phyloP scores from a whole-genome alignment of 2,113 vertebrate genomes.

The Picathartes gymnocephalus region DNA sequence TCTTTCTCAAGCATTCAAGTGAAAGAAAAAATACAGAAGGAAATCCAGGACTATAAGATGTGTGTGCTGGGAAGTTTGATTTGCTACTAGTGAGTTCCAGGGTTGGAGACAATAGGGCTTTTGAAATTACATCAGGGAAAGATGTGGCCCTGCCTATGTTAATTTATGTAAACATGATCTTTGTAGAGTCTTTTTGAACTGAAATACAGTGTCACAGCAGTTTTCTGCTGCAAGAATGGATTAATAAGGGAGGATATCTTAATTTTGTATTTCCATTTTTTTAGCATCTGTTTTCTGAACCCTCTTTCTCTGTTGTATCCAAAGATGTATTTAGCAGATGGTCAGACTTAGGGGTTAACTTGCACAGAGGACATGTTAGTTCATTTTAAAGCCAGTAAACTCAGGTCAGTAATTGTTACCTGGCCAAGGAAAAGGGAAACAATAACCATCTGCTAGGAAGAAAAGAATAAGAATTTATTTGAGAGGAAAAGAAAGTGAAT shows the following conservation, averaged over 20 bases:
- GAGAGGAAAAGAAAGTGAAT: background rate
- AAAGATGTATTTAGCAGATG: background rate
- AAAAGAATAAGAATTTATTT: background rate
- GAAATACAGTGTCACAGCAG: background rate
- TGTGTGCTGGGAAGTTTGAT: background rate
- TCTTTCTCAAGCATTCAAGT: background rate
- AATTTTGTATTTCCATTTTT: background rate
- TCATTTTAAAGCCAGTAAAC: background rate
- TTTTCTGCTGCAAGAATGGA: background rate
- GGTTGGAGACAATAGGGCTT: background rate
- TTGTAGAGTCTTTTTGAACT: background rate
- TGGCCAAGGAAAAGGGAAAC: background rate
- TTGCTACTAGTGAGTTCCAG: background rate
- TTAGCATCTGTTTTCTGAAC: background rate
- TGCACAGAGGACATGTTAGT: background rate
- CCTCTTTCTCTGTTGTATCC: background rate
- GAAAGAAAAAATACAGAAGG: background rate
- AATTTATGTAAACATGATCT: constrained; percentile 31
- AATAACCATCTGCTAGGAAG: background rate
- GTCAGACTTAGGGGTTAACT: background rate
- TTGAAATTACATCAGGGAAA: constrained; percentile 10
- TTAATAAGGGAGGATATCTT: background rate
- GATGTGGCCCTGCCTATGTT: background rate
- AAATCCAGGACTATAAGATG: background rate
- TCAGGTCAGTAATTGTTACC: background rate